A percentile compares a stretch with the other conserved stretches of the same genome.
Evolutionary conservation across 1,140 invertebrate species (phyloP).

Genomic region (Zaprionus inermis): DNA sequence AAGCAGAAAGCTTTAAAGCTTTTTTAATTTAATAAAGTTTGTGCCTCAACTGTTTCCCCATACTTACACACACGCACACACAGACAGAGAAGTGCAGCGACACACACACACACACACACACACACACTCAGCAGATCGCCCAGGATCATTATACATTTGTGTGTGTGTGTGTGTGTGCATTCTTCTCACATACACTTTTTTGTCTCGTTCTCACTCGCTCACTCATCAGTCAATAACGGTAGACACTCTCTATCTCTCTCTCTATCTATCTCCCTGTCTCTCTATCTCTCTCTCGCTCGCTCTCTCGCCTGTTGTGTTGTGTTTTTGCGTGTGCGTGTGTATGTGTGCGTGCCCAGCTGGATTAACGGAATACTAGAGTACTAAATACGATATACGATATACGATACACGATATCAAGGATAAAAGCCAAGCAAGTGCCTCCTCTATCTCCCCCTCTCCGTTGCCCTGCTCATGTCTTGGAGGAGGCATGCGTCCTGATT

Average conservation of each 20-base stretch:
- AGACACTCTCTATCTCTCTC: constrained; percentile 1
- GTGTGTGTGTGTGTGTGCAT: constrained; percentile 8
- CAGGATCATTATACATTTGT: background rate
- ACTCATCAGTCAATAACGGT: constrained; percentile 3
- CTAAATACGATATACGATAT: background rate
- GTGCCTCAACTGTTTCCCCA: background rate
- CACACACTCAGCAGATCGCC: background rate
- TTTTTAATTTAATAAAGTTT: background rate
- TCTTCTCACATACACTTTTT: background rate
- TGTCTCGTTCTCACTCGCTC: constrained; percentile 1
- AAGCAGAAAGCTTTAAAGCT: no score
- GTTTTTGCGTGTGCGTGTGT: constrained; percentile 17
- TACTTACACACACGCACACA: background rate
- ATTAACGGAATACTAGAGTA: background rate
- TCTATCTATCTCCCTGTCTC: background rate
- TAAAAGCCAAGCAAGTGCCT: background rate
- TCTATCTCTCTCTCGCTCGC: background rate
- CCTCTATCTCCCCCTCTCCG: no score
- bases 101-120: background rate
- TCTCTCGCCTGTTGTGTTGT: constrained; percentile 8
- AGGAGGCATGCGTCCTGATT: constrained; percentile 41
- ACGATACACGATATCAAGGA: constrained; percentile 1
- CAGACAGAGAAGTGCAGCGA: background rate
- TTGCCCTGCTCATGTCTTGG: constrained; percentile 10
- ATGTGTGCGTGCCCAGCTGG: constrained; percentile 17